Base-by-base conservation (phyloP, 92 coral and sea anemone species). In the Ricordea florida region DNA sequence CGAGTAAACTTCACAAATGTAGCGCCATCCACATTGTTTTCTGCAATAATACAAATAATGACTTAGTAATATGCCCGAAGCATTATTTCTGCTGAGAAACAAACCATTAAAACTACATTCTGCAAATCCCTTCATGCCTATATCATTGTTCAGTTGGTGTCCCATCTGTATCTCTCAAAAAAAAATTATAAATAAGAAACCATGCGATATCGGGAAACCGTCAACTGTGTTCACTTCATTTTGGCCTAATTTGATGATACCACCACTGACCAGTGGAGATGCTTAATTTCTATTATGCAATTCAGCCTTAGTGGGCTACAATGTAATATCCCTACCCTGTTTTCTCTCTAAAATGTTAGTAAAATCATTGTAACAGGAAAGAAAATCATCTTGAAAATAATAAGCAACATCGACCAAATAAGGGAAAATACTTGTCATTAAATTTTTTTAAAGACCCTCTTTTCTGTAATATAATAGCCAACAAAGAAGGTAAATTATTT, bases 211-310 rank as follows among this genome's bases (percentile, higher is more conserved):
- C n/a, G n/a, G 81, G 80, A 26, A 60, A 2, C 46, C 73, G 3
- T 27, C 55, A 25, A 55, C 41, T 28, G 76, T 81, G 52, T 66
- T 81, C 87, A 81, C 14, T 81, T 73, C 10, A 64, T 72, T 50
- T 28, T 72, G 31, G 58, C 40, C 8, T 56, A 62, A 18, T 26
- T 55, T 29, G 57, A 43, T n/a, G 81, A 72, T 8, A 29, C 30
- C 11, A 30, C 9, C 26, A 31, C 80, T 0, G 34, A 30, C 46
- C 45, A 20, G 32, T 84, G 69, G 85, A 43, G 47, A 47, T 37
- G 71, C 37, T 66, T 56, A 8, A 49, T 57, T 50, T 82, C 88
- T 1, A 64, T 74, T 20, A 27, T 62, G 26, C 78, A 82, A 22
- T 15, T 82, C 25, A 72, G n/a, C n/a, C n/a, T n/a, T n/a, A n/a